A percentile compares a stretch with the other conserved stretches of the same genome.
These are phyloP conservation scores for Climacteris rufus DNA, from an alignment of 2,113 vertebrate species.

Conservation along the genomic window DNA sequence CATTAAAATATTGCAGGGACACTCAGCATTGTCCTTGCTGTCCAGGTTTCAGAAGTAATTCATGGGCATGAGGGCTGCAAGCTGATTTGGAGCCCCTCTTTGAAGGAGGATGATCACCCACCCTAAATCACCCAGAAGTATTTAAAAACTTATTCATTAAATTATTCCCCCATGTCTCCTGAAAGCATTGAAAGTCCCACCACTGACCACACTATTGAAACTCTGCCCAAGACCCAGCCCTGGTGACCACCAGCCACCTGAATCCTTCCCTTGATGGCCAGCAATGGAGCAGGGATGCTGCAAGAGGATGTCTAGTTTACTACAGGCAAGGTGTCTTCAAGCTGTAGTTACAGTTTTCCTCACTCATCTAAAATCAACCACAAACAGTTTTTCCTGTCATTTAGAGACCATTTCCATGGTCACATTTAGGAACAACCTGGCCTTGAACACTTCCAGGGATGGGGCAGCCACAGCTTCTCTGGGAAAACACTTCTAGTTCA, in stretches of 20 bases:
- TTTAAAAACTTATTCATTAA: background rate
- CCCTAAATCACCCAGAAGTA: background rate
- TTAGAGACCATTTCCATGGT: too few species aligned
- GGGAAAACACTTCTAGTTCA: background rate
- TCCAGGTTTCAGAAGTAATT: background rate
- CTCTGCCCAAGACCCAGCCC: background rate
- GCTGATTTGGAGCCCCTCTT: background rate
- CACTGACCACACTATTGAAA: background rate
- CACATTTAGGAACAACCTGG: background rate
- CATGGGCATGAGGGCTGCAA: background rate
- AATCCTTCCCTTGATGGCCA: background rate
- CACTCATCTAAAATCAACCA: background rate
- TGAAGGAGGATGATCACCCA: background rate
- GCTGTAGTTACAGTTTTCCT: background rate
- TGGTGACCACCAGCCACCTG: background rate
- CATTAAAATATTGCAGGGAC: background rate
- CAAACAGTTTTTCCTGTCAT: background rate
- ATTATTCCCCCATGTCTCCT: background rate
- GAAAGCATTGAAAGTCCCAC: too few species aligned
- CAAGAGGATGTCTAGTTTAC: background rate
- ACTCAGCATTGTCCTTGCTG: too few species aligned
- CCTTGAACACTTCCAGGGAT: background rate
- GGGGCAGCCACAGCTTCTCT: background rate
- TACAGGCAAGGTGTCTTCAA: background rate
- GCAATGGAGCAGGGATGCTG: background rate